Base-by-base conservation (phyloP, 2,113 vertebrate genomes). In the Apodemus sylvaticus region DNA sequence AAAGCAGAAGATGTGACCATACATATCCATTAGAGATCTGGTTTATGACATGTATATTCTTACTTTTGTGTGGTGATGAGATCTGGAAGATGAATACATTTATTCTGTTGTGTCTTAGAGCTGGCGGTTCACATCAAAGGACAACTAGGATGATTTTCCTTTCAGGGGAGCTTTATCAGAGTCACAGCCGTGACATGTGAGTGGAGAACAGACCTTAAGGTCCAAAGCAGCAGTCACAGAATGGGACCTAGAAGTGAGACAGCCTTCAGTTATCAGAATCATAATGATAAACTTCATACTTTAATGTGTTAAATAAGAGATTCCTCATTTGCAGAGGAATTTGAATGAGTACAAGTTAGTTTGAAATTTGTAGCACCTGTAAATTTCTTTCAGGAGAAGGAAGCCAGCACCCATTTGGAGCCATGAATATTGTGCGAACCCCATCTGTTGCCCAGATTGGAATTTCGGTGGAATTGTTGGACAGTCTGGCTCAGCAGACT, bases 391-490 rank as follows among this genome's bases (percentile, higher is more conserved):
- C 95, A 99, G 99, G 99, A 34, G 99, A 99, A 97, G 99, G 99
- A 51, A 99, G 99, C 78, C 98, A 98, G 64, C 99, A 99, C 95
- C 99, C 99, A 0, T 99, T 99, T 97, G 99, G 99, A 85, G 96
- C 98, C 91, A 98, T 99, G 99, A 98, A 98, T 95, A 98, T 98
- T 91, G 98, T 98, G 1, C 98, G 98, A 91, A 99, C 98, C 0
- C 98, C 99, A 22, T 99, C 99, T 6, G 98, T 99, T 96, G 99
- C 99, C 42, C 99, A 99, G 98, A 99, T 99, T 86, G 99, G 99
- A 1, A 99, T 99, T 96, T 99, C 99, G 0, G 98, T 99, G 96
- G 99, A 99, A 97, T 95, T 99, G 70, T 94, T 99, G 97, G 99
- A 99, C 17, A 99, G 98, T 97, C 98, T 99, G 96, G 99, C 98